Percentiles rank a stretch among this genome's conserved stretches.
phyloP scores from a whole-genome alignment of 2,113 vertebrate species.

The Cygnus atratus region DNA sequence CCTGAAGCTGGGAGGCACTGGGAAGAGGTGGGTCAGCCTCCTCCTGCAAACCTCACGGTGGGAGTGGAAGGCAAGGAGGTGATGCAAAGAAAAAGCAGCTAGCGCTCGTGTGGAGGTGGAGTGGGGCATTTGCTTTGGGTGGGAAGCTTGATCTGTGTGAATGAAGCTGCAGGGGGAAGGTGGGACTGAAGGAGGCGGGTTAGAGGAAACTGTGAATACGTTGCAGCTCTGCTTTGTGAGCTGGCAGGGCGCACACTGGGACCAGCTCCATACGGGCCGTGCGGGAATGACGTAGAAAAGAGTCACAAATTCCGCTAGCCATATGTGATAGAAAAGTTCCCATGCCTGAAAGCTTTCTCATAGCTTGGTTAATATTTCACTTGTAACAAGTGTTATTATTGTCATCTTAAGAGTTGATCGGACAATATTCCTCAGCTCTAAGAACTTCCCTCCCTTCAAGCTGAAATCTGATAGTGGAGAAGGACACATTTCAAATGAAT shows the following conservation, averaged over 20 bases:
- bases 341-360: neutral
- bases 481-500: neutral
- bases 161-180: neutral
- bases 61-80: neutral
- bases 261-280: neutral
- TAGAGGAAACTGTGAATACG: slow-evolving; percentile 37
- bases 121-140: neutral
- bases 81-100: neutral
- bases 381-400: neutral
- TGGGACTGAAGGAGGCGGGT: neutral
- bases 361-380: neutral
- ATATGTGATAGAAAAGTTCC: neutral
- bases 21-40: slow-evolving; percentile 29
- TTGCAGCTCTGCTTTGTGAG: slow-evolving; percentile 13
- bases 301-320: neutral
- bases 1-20: slow-evolving; percentile 4
- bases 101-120: neutral
- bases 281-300: neutral
- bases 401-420: neutral
- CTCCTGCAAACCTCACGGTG: neutral
- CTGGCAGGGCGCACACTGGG: neutral
- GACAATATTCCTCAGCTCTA: neutral
- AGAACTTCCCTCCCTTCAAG: neutral
- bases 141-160: neutral
- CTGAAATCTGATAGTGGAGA: neutral